A percentile compares a stretch with the other conserved stretches of the same genome.
Evolutionary conservation across 2,888 invertebrate species (phyloP).

Genomic region (Eupeodes luniger): DNA sequence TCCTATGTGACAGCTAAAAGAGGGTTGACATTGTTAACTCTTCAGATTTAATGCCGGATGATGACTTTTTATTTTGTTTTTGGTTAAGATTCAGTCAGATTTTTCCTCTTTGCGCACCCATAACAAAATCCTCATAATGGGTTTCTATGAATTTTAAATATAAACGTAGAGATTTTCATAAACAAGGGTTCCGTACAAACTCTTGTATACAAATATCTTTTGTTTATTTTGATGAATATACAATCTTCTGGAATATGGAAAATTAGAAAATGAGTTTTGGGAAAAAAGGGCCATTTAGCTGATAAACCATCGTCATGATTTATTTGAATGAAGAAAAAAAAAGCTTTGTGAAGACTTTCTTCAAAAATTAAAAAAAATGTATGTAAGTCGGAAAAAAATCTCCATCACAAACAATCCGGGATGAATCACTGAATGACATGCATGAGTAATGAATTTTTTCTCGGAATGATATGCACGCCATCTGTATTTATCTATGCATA

Average conservation of each 20-base stretch:
- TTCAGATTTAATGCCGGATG: constrained; percentile 55
- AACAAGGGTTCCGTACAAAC: background rate
- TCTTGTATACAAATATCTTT: background rate
- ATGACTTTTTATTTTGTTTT: constrained; percentile 51
- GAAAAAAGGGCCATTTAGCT: constrained; percentile 19
- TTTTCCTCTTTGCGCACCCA: background rate
- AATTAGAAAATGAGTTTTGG: constrained; percentile 31
- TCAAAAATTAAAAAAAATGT: background rate
- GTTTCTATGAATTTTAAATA: constrained; percentile 60
- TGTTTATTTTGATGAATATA: constrained; percentile 22
- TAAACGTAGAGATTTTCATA: background rate
- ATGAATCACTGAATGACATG: constrained; percentile 12
- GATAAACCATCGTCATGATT: constrained; percentile 10
- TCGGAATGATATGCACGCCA: constrained; percentile 22
- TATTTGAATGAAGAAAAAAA: constrained; percentile 11
- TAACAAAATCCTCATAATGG: background rate
- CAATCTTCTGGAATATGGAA: constrained; percentile 28
- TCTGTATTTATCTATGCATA: background rate
- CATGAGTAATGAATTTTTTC: constrained; percentile 1
- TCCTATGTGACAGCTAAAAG: constrained; percentile 8
- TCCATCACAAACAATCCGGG: background rate
- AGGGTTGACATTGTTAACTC: constrained; percentile 59
- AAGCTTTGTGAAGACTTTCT: constrained; percentile 1
- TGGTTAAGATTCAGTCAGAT: constrained; percentile 16
- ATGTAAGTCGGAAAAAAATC: no score